Base-by-base conservation (phyloP, 2,888 invertebrate genomes). In the Drosophila melanosoma region DNA sequence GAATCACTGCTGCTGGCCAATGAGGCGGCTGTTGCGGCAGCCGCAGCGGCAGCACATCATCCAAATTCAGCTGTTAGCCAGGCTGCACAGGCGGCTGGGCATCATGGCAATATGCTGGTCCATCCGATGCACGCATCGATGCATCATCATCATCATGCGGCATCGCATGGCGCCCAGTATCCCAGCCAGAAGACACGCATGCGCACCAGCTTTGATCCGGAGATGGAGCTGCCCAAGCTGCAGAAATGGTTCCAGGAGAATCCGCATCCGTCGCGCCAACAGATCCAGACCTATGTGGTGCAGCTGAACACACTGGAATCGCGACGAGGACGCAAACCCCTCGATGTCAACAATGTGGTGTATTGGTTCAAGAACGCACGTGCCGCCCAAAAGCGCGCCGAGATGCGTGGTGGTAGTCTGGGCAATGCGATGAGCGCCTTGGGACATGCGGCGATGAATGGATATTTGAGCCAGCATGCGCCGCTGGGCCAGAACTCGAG, bases 351-450 rank as follows among this genome's bases (percentile, higher is more conserved):
- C 91, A 99, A 99, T 91, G 98, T 99, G 20, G 98, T 98, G 20
- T 98, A 98, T 91, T 98, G 98, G 98, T 99, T 99, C 94, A 99
- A 99, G 93, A 99, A 99, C 92, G 99, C 99, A 0, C 95, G 99
- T 60, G 99, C 99, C 1, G 98, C 98, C 1, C 97, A 98, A 92
- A 98, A 99, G 91, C 95, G 99, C 49, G 98, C 98, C 3, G 98
- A 98, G 93, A 94, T 96, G 89, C 94, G 97, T 77, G 94, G 96
- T 58, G 91, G 92, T 51, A 90, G 91, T 6, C 48, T 91, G 57
- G 90, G 91, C 15, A 91, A 65, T 12, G 89, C 92, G 3, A 88
- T 91, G 79, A 91, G 83, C 51, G 89, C 91, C 11, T 66, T 92
- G 56, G 91, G 92, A 0, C 93, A 92, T 62, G 84, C 92, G 2